A percentile compares a stretch with the other conserved stretches of the same genome.
Conservation (phyloP, 2,113 vertebrate species). For the Gallinago media region DNA sequence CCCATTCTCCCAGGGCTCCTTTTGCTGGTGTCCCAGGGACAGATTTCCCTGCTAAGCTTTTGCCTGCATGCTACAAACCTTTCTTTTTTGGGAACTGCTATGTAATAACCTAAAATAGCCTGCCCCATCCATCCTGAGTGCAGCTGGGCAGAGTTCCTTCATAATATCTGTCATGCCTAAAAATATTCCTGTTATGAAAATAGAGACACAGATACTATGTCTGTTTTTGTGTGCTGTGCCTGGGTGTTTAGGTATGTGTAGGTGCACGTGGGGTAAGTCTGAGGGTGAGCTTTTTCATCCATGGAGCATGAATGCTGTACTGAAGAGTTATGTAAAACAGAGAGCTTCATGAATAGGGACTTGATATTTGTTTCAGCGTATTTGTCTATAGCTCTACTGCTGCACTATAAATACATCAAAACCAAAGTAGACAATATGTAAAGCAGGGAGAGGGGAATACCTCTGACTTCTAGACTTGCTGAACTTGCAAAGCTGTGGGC, state of each 20-base stretch:
- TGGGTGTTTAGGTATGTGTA: not conserved
- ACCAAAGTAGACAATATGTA: not conserved
- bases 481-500: not conserved
- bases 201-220: slow-evolving; percentile 20
- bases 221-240: not conserved
- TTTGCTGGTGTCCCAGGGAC: not conserved
- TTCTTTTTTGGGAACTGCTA: slow-evolving; percentile 50
- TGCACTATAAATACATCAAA: not conserved
- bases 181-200: slow-evolving; percentile 64
- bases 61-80: not conserved
- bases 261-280: not conserved
- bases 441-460: not conserved
- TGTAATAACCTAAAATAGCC: slow-evolving; percentile 50
- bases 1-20: not conserved
- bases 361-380: not conserved
- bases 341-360: not conserved
- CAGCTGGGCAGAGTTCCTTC: slow-evolving; percentile 49
- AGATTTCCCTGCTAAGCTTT: slow-evolving; percentile 6
- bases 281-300: not conserved
- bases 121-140: slow-evolving; percentile 22
- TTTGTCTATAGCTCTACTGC: not conserved
- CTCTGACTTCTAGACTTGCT: not conserved
- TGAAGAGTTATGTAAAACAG: not conserved
- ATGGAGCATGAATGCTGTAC: not conserved
- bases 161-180: slow-evolving; percentile 60